Percentiles rank a stretch among this genome's conserved stretches.
Conservation (phyloP, 2,888 invertebrate genomes). For the Lasius platythorax region DNA sequence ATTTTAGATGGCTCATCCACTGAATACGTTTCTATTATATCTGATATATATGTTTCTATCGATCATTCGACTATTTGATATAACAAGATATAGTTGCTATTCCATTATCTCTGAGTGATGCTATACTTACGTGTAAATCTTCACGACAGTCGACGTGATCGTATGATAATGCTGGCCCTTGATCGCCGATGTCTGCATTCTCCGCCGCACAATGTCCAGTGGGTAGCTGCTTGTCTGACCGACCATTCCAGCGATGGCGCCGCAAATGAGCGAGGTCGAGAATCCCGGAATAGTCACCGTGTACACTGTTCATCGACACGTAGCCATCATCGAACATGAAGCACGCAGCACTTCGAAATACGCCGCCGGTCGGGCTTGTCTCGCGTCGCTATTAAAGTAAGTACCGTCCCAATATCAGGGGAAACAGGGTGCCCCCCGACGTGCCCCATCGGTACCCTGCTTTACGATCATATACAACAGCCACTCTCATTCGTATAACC, state of each 20-base stretch:
- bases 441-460: conserved; percentile 70
- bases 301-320: conserved; percentile 79
- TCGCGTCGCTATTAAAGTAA: conserved; percentile 77
- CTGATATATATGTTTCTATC: not conserved
- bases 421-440: conserved; percentile 73
- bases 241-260: conserved; percentile 96
- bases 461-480: conserved; percentile 73
- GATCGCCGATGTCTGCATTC: conserved; percentile 90
- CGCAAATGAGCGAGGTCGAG: conserved; percentile 91
- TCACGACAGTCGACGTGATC: conserved; percentile 89
- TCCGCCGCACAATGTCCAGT: conserved; percentile 95
- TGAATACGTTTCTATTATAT: not conserved
- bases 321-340: conserved; percentile 80
- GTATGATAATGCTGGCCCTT: conserved; percentile 87
- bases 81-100: not conserved
- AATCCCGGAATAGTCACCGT: conserved; percentile 81
- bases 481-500: conserved; percentile 73
- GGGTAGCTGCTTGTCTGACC: conserved; percentile 99
- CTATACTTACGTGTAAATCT: conserved; percentile 90
- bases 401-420: conserved; percentile 74
- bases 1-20: not conserved
- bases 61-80: not conserved
- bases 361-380: conserved; percentile 69
- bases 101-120: not conserved
- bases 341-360: conserved; percentile 76